Evolutionary conservation across 2,797 vertebrate species (phyloP).

Genomic region (Scomberomorus guttatus): DNA sequence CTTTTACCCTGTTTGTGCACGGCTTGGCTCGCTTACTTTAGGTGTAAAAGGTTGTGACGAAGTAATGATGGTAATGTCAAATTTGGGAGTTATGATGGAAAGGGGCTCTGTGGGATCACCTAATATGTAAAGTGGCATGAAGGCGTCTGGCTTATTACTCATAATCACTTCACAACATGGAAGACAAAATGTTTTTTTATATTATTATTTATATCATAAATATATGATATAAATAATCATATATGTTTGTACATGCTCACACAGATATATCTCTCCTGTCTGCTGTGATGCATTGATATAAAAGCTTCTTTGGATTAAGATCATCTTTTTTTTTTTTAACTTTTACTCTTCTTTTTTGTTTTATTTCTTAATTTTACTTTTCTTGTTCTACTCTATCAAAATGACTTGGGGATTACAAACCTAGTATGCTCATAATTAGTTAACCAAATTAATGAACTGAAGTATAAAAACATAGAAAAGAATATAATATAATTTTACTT

Average conservation of each 20-base stretch:
- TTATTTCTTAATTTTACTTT: not conserved
- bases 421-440: not conserved
- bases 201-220: too few relatives aligned
- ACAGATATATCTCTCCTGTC: not conserved
- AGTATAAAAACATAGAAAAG: not conserved
- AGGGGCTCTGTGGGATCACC: not conserved
- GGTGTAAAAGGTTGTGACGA: constrained; percentile 10
- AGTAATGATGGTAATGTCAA: constrained; percentile 25
- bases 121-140: not conserved
- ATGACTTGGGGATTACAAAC: not conserved
- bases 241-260: not conserved
- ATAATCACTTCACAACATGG: constrained; percentile 19
- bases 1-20: constrained; percentile 65
- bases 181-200: not conserved
- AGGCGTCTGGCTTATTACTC: not conserved
- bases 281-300: not conserved
- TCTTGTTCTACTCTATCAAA: not conserved
- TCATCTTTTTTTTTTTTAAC: too few relatives aligned
- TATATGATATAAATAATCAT: not conserved
- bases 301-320: not conserved
- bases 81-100: constrained; percentile 10
- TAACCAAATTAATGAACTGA: not conserved
- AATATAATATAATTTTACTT: not conserved
- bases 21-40: constrained; percentile 29
- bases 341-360: not conserved